These are phyloP conservation scores for Pollimyrus isidori DNA, from an alignment of 2,113 vertebrate species.

Conservation along the genomic window DNA sequence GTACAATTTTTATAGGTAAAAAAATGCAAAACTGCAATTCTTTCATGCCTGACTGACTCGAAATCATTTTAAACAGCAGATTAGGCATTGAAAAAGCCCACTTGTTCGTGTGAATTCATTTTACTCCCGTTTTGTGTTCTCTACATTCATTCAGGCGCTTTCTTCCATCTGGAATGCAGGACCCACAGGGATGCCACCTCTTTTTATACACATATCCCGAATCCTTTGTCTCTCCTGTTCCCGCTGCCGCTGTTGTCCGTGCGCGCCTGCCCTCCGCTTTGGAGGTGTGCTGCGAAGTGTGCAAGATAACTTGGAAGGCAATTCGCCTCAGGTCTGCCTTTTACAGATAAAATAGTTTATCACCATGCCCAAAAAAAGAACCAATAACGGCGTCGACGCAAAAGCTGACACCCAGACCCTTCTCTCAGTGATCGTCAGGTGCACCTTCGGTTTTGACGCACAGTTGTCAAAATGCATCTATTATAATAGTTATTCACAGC, in stretches of 20 bases:
- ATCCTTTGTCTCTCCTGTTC: slow-evolving; percentile 1
- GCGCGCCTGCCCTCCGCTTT: not conserved
- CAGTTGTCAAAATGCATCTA: not conserved
- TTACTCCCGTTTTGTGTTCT: slow-evolving; percentile 2
- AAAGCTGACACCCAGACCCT: not conserved
- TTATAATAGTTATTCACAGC: not conserved
- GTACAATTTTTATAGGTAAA: not conserved
- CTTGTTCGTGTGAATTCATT: slow-evolving; percentile 16
- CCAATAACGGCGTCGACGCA: not conserved
- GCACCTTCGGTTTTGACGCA: not conserved
- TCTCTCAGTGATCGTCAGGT: not conserved
- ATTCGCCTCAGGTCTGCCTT: not conserved
- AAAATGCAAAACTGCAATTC: not conserved
- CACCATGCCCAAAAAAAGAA: not conserved
- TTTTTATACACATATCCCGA: not conserved
- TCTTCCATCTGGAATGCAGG: slow-evolving; percentile 3
- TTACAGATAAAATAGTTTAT: not conserved
- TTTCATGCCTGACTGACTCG: slow-evolving; percentile 17
- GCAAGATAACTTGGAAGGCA: not conserved
- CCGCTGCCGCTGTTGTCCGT: not conserved
- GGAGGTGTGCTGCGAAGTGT: not conserved
- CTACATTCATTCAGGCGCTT: slow-evolving; percentile 7
- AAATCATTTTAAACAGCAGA: slow-evolving; percentile 11
- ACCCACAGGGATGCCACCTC: not conserved
- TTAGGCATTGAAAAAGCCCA: slow-evolving; percentile 17